A percentile compares a stretch with the other conserved stretches of the same genome.
Evolutionary conservation across 1,140 invertebrate genomes (phyloP).

Genomic region (Brachionus calyciflorus): DNA sequence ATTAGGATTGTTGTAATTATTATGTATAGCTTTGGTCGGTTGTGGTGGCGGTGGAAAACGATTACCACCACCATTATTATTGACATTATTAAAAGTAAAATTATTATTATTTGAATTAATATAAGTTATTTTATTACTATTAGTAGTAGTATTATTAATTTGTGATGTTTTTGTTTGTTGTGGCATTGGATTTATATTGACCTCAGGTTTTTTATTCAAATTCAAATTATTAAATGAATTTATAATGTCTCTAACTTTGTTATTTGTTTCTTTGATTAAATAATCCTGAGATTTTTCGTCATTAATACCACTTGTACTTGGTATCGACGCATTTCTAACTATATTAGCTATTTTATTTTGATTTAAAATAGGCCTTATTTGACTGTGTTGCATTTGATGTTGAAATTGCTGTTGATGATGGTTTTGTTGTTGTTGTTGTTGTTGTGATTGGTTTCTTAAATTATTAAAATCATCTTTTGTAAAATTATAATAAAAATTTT

Average conservation of each 20-base stretch:
- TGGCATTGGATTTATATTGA: too few relatives aligned
- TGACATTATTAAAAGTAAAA: not conserved
- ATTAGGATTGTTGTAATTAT: not conserved
- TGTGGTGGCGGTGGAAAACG: not conserved
- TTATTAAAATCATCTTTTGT: too few relatives aligned
- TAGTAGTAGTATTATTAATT: too few relatives aligned
- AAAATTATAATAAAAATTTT: too few relatives aligned
- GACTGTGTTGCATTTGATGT: too few relatives aligned
- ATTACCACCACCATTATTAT: not conserved
- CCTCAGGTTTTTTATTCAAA: not conserved
- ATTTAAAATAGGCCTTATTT: not conserved
- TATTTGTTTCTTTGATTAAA: not conserved
- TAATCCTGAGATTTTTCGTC: not conserved
- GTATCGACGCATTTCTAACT: not conserved
- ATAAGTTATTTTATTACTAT: too few relatives aligned
- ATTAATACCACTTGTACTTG: not conserved
- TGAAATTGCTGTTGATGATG: not conserved
- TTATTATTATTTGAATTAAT: not conserved
- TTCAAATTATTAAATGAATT: constrained; percentile 32
- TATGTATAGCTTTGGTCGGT: not conserved
- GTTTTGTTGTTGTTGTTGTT: not conserved
- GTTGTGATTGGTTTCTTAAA: too few relatives aligned
- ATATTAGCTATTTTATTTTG: not conserved
- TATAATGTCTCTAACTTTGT: constrained; percentile 11
- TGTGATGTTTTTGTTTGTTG: too few relatives aligned